Conservation (phyloP, 2,113 vertebrate species). For the Sinocyclocheilus maitianheensis region DNA sequence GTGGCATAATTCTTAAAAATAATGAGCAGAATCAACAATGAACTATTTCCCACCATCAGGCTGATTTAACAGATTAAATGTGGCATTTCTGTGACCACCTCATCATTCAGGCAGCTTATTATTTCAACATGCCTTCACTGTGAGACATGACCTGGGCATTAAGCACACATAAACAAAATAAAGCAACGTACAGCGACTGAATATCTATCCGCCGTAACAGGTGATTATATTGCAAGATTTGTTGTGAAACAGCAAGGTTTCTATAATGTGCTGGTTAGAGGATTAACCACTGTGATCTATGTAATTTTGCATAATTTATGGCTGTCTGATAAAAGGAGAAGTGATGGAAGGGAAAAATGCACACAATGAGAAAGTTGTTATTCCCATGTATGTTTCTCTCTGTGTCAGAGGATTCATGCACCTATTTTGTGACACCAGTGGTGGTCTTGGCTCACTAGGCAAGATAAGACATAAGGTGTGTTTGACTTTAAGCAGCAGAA, state of each 20-base stretch:
- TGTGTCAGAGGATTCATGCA: neutral
- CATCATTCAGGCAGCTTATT: slow-evolving; percentile 26
- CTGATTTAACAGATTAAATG: slow-evolving; percentile 32
- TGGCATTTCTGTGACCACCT: slow-evolving; percentile 22
- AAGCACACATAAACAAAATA: neutral
- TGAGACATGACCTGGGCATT: neutral
- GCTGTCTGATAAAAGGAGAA: slow-evolving; percentile 7
- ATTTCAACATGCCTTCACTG: slow-evolving; percentile 5
- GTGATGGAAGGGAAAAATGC: neutral
- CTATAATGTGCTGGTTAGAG: neutral
- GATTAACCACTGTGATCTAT: neutral
- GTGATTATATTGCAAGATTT: slow-evolving; percentile 10
- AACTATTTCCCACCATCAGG: slow-evolving; percentile 29
- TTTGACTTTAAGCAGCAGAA: too few species aligned
- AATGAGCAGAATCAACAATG: slow-evolving; percentile 24
- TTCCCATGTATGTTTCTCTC: neutral
- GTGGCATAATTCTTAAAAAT: slow-evolving; percentile 26
- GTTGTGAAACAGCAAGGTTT: slow-evolving; percentile 34
- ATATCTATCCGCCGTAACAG: neutral
- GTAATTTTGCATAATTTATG: slow-evolving; percentile 10
- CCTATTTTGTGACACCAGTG: neutral
- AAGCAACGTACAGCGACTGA: slow-evolving; percentile 18
- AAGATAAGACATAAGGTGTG: neutral
- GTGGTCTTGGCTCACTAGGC: neutral
- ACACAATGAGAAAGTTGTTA: neutral